These are phyloP conservation scores for Montipora capricornis DNA, from an alignment of 64 coral and sea anemone genomes.

Conservation along the genomic window DNA sequence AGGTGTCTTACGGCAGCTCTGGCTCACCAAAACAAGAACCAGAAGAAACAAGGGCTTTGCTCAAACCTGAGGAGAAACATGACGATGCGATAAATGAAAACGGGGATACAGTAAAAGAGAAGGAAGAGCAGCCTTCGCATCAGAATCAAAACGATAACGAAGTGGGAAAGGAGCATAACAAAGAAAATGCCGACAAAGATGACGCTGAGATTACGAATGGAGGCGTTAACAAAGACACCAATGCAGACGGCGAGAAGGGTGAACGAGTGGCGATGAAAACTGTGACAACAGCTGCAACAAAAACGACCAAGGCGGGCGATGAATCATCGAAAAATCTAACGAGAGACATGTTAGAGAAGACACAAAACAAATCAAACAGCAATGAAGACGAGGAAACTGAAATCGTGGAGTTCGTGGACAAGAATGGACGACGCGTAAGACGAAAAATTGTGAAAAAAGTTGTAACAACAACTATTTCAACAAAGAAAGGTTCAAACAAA, in stretches of 20 bases:
- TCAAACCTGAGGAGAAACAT: conserved; percentile 14
- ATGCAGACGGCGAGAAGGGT: background rate
- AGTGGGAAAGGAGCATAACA: background rate
- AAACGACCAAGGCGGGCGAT: background rate
- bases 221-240: background rate
- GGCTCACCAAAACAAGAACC: background rate
- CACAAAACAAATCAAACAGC: background rate
- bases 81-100: background rate
- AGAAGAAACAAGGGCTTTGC: conserved; percentile 7
- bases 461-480: background rate
- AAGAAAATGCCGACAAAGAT: background rate
- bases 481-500: background rate
- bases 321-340: background rate
- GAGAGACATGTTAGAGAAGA: background rate
- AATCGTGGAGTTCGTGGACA: conserved; percentile 8
- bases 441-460: conserved; percentile 12
- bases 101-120: background rate
- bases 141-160: background rate
- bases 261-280: background rate
- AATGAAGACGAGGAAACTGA: conserved; percentile 10
- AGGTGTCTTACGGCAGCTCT: background rate
- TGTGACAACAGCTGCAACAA: background rate
- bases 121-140: background rate
- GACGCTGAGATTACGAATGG: background rate
- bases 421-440: conserved; percentile 3